phyloP scores from a whole-genome alignment of 2,113 vertebrate genomes.

The Cygnus atratus region DNA sequence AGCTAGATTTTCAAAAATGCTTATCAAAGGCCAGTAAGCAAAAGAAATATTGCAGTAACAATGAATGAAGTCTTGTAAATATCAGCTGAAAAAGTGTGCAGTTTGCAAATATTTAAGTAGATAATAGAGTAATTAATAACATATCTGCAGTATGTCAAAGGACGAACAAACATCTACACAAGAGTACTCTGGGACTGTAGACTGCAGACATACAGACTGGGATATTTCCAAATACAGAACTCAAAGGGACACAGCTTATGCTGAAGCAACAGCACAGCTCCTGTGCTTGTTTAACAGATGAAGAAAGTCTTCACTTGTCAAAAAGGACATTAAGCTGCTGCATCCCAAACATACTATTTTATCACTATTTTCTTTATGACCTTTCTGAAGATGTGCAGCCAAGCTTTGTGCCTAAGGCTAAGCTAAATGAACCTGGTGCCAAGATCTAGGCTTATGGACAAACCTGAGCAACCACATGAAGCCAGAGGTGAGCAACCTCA shows the following conservation, averaged over 20 bases:
- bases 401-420: background rate
- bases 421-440: background rate
- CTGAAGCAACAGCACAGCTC: background rate
- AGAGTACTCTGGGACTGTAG: background rate
- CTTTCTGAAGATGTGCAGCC: background rate
- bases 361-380: too few relatives aligned
- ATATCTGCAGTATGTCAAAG: background rate
- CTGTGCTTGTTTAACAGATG: accelerated
- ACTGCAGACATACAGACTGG: background rate
- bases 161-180: background rate
- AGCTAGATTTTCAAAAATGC: background rate
- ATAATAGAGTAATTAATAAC: background rate
- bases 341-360: background rate
- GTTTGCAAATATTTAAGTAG: background rate
- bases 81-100: background rate
- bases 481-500: background rate
- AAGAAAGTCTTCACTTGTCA: background rate
- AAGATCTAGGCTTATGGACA: background rate
- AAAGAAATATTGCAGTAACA: background rate
- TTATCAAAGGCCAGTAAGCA: background rate
- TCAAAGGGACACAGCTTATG: background rate
- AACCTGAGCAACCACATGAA: accelerated
- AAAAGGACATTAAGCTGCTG: background rate
- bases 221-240: background rate
- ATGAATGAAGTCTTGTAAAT: background rate